Evolutionary conservation across 2,888 invertebrate genomes (phyloP), one percentile per base, ranked within the genome.

Genomic region (Thereva unica): DNA sequence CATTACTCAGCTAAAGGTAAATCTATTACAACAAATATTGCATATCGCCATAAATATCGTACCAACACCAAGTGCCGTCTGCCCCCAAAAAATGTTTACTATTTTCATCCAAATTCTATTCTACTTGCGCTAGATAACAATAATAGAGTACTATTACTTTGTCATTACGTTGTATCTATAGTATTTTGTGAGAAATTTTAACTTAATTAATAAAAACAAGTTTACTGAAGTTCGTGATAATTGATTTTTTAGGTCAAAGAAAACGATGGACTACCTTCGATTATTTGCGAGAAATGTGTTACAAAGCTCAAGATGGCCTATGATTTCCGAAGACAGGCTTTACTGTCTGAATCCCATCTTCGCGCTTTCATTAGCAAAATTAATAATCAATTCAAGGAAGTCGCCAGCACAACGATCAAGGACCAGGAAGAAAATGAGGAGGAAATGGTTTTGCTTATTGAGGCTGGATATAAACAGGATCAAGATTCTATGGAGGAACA

Each of bases 1-100:
- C 70, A 73, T 73, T 66, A 77, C 77, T 4, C 73, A 72, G 57
- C 68, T 76, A 56, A 71, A 72, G 73, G 77, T 76, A 75, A 64
- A 69, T 69, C 55, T 37, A 50, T 52, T 66, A 23, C 23, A 23
- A 23, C 23, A 23, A 23, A 23, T 23, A 23, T 23, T 23, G 23
- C 23, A 23, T 23, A 23, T 23, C 23, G 23, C 23, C 23, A 23
- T 23, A 23, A 23, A 23, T 23, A 23, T 23, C 23, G 23, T 23
- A 23, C 23, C 23, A 23, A 23, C 23, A 23, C 23, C 2, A 23
- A 23, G 23, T 23, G 23, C 23, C 23, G 23, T 23, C 23, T 23
- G 23, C 23, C 23, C 23, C 23, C 23, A 23, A 23, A 23, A 23
- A 23, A 23, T 23, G 23, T 47, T 49, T 9, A 38, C 47, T 47